phyloP scores from a whole-genome alignment of 2,888 invertebrate species.

The Phengaris arion region DNA sequence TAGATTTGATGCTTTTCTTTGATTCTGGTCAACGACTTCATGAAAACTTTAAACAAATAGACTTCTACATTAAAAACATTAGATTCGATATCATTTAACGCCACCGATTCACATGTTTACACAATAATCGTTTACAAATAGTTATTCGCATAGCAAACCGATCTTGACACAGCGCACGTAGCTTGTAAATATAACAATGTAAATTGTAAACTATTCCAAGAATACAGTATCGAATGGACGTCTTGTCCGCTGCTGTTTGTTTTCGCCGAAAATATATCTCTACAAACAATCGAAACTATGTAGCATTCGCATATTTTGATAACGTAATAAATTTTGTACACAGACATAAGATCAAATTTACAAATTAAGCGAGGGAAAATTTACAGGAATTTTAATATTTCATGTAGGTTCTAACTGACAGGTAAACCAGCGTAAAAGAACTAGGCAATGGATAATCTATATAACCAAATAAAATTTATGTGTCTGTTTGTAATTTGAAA shows the following conservation, averaged over 20 bases:
- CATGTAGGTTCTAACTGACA: too few species aligned
- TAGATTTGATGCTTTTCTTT: too few species aligned
- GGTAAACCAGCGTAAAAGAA: too few species aligned
- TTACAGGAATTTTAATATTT: too few species aligned
- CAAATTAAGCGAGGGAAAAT: neutral
- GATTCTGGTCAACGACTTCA: too few species aligned
- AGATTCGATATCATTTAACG: neutral
- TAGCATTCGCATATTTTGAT: neutral
- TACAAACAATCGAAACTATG: neutral
- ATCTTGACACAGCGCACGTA: constrained; percentile 22
- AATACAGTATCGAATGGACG: constrained; percentile 6
- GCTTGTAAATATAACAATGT: constrained; percentile 25
- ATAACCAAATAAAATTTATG: too few species aligned
- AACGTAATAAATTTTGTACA: neutral
- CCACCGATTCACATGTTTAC: neutral
- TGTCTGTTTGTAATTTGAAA: too few species aligned
- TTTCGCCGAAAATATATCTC: neutral
- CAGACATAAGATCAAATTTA: neutral
- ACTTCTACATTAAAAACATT: too few species aligned
- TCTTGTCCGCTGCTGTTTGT: neutral
- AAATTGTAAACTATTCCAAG: neutral
- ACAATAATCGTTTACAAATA: constrained; percentile 1
- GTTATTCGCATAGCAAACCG: neutral
- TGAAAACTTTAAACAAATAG: too few species aligned
- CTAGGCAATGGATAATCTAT: too few species aligned